Evolutionary conservation across 2,113 vertebrate species (phyloP).

Genomic region (Puntigrus tetrazona): DNA sequence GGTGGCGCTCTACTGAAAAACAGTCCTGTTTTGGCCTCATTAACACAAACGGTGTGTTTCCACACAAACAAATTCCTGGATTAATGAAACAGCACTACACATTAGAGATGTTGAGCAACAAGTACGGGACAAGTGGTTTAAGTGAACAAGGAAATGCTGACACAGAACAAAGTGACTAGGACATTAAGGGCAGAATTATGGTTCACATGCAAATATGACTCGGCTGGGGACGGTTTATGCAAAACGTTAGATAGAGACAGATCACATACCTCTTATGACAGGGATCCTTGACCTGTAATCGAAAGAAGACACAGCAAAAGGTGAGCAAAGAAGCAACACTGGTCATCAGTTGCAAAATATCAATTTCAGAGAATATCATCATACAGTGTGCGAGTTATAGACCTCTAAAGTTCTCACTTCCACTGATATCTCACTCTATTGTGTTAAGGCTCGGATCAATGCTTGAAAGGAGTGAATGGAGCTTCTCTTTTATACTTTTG

Average conservation of each 20-base stretch:
- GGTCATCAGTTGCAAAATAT: constrained; percentile 40
- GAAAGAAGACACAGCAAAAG: constrained; percentile 46
- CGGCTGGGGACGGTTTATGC: constrained; percentile 45
- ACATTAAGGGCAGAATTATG: not conserved
- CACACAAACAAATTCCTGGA: constrained; percentile 34
- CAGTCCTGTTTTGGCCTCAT: constrained; percentile 1
- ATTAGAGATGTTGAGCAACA: constrained; percentile 32
- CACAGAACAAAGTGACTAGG: not conserved
- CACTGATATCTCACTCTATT: constrained; percentile 65
- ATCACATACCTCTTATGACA: constrained; percentile 67
- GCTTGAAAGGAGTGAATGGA: constrained; percentile 65
- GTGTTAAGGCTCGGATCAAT: constrained; percentile 67
- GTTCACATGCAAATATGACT: constrained; percentile 58
- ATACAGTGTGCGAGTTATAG: constrained; percentile 56
- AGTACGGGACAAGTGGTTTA: not conserved
- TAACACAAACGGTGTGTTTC: not conserved
- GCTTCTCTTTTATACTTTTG: constrained; percentile 73
- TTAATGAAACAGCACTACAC: constrained; percentile 13
- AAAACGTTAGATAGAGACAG: constrained; percentile 49
- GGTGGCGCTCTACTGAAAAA: constrained; percentile 6
- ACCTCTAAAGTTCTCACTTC: constrained; percentile 65
- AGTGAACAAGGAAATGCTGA: not conserved
- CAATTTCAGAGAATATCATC: constrained; percentile 66
- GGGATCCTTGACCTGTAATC: constrained; percentile 67
- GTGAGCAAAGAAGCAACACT: constrained; percentile 38